Conservation (phyloP, 2,113 vertebrate genomes). For the Myiozetetes cayanensis region DNA sequence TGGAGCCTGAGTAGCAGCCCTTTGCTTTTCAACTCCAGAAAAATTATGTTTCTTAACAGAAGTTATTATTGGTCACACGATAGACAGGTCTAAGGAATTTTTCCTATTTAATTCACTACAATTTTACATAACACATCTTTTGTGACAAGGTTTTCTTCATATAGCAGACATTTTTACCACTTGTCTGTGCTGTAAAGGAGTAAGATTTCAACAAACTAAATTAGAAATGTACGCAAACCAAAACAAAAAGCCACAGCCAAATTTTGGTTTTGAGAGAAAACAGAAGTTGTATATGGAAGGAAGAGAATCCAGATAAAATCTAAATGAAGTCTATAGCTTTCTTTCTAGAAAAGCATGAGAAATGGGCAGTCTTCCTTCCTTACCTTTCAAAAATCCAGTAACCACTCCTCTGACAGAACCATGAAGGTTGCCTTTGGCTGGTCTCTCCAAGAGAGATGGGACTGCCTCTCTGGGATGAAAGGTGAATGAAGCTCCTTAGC, state of each 20-base stretch:
- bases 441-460: not conserved
- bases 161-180: not conserved
- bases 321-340: not conserved
- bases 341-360: not conserved
- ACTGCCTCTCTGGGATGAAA: not conserved
- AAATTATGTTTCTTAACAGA: not conserved
- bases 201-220: not conserved
- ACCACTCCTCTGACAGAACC: not conserved
- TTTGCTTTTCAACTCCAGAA: constrained; percentile 13
- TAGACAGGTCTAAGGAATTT: not conserved
- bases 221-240: not conserved
- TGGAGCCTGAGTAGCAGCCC: constrained; percentile 21
- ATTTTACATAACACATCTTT: not conserved
- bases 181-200: not conserved
- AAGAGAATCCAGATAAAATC: not conserved
- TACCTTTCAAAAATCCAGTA: not conserved
- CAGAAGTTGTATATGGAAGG: not conserved
- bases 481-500: not conserved
- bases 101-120: not conserved
- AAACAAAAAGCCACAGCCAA: not conserved
- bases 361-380: not conserved
- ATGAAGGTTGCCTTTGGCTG: not conserved
- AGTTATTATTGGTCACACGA: not conserved
- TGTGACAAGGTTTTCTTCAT: not conserved
- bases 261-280: not conserved